Percentiles rank a stretch among this genome's conserved stretches.
These are phyloP conservation scores for Pristionchus entomophagus DNA, from an alignment of 2,888 invertebrate species.

Conservation along the genomic window DNA sequence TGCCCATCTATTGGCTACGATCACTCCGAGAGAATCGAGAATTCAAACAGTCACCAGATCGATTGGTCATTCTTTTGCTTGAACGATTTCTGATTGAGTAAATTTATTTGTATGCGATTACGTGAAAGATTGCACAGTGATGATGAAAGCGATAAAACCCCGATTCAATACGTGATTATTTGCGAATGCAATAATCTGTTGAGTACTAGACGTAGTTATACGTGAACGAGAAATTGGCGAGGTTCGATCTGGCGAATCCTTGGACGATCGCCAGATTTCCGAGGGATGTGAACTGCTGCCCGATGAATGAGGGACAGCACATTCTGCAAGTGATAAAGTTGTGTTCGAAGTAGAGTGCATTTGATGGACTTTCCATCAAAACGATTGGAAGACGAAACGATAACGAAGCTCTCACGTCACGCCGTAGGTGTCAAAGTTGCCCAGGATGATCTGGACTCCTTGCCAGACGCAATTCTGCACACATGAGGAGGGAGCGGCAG, in stretches of 20 bases:
- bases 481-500: neutral
- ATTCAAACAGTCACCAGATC: too few relatives aligned
- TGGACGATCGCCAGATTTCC: neutral
- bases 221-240: neutral
- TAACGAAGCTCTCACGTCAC: slow-evolving; percentile 23
- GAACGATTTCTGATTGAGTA: too few relatives aligned
- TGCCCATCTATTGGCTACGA: too few relatives aligned
- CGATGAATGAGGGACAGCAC: slow-evolving; percentile 33
- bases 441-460: slow-evolving; percentile 16
- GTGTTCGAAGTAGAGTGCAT: too few relatives aligned
- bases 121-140: neutral
- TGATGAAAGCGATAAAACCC: neutral
- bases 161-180: neutral
- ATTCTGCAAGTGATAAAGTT: neutral
- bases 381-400: too few relatives aligned
- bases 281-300: slow-evolving; percentile 11
- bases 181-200: neutral
- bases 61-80: too few relatives aligned
- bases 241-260: slow-evolving; percentile 41
- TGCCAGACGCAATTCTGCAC: slow-evolving; percentile 43
- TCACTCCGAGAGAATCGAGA: too few relatives aligned
- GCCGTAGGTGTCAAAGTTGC: slow-evolving; percentile 32
- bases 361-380: too few relatives aligned
- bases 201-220: neutral
- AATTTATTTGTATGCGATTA: too few relatives aligned